phyloP scores from a whole-genome alignment of 2,113 vertebrate species.

The Oxyruncus cristatus region DNA sequence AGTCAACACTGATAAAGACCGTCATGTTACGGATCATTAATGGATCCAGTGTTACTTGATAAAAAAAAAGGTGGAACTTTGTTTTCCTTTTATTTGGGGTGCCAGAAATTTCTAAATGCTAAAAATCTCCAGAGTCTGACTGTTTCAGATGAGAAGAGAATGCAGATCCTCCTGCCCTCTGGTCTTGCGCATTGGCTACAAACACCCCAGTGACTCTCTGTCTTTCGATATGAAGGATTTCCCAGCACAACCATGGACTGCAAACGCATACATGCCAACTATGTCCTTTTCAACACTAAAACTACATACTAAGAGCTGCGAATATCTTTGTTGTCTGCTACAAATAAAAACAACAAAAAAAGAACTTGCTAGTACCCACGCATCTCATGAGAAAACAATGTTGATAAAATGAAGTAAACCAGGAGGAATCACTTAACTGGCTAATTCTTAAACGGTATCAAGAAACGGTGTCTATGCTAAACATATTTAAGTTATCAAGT shows the following conservation, averaged over 20 bases:
- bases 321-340: neutral
- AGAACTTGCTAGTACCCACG: neutral
- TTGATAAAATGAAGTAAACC: neutral
- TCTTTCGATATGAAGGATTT: neutral
- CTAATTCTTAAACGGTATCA: neutral
- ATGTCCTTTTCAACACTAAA: neutral
- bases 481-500: neutral
- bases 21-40: neutral
- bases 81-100: neutral
- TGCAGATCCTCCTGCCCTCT: neutral
- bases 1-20: neutral
- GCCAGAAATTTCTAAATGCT: neutral
- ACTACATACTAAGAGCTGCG: neutral
- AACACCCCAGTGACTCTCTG: neutral
- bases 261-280: neutral
- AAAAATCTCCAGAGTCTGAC: neutral
- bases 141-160: neutral
- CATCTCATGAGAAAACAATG: neutral
- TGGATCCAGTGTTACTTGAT: neutral
- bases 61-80: neutral
- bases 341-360: neutral
- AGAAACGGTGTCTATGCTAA: neutral
- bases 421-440: neutral
- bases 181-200: neutral
- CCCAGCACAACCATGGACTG: neutral